A percentile compares a stretch with the other conserved stretches of the same genome.
Evolutionary conservation across 2,797 vertebrate genomes (phyloP).

Genomic region (Tinamus major): DNA sequence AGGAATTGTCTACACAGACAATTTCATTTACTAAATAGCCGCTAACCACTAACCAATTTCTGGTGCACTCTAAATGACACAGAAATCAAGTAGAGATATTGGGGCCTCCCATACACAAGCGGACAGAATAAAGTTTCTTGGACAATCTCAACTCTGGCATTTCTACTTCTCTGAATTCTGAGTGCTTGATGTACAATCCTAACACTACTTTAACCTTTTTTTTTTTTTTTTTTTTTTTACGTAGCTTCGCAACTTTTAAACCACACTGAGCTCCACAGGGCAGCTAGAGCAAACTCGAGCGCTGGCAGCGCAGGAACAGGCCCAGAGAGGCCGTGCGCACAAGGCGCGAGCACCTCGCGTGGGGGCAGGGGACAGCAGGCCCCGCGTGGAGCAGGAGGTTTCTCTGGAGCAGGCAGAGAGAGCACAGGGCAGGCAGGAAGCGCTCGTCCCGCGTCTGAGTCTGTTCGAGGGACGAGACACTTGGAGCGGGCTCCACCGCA

Average conservation of each 20-base stretch:
- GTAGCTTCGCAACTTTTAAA: neutral
- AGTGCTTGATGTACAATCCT: neutral
- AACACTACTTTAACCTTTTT: neutral
- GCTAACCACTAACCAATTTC: neutral
- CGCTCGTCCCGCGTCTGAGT: no score
- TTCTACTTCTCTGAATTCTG: neutral
- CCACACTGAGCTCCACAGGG: fast-evolving
- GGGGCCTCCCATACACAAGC: neutral
- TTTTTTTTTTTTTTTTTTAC: no score
- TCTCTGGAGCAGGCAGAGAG: no score
- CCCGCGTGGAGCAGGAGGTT: no score
- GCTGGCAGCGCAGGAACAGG: fast-evolving
- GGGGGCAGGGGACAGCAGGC: no score
- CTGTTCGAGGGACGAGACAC: no score
- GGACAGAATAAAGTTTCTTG: neutral
- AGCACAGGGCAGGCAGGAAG: no score
- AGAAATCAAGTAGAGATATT: neutral
- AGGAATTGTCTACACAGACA: neutral
- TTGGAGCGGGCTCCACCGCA: fast-evolving
- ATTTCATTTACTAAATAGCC: neutral
- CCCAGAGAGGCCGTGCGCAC: fast-evolving
- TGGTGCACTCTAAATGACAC: fast-evolving
- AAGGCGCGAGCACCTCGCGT: no score
- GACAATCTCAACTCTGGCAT: neutral
- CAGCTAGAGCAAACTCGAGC: fast-evolving